Base-by-base conservation (phyloP, 2,888 invertebrate species). In the Dorcus hopei region DNA sequence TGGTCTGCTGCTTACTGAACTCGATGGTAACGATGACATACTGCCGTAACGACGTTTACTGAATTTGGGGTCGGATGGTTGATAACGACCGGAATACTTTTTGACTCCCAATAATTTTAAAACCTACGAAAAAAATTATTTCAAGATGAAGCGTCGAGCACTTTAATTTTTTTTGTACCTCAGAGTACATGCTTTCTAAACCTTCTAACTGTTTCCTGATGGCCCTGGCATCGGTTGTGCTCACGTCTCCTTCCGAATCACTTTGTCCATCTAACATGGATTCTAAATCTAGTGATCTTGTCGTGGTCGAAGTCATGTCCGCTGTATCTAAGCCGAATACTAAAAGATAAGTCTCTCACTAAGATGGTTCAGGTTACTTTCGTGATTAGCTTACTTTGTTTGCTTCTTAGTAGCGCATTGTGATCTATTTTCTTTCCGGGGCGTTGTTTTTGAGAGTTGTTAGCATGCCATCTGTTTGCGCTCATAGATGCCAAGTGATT, bases 121-220 rank as follows among this genome's bases (percentile, higher is more conserved):
- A 11, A 85, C 84, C 84, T 85, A 62, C 23, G 59, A 62, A 61
- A 62, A 54, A n/a, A 43, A 38, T 19, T 19, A 19, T 19, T 19
- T 19, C 3, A 52, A 38, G 9, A 42, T 9, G 9, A 51, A 23
- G 9, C 6, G 3, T 38, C 14, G 14, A 38, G 14, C 3, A 42
- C 59, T 59, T 43, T 52, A 23, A 51, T 59, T 9, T 40, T n/a
- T 33, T 38, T 51, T 38, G 68, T 70, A 91, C 93, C 80, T 93
- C 92, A 0, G 89, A 89, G 73, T 93, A 93, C 93, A 93, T 93
- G 67, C 85, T 88, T 81, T 93, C 93, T 3, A 93, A 80, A 0
- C 92, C 91, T 71, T 92, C 87, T 39, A 93, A 80, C 73, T 93
- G 93, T 61, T 90, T 85, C 23, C 91, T 81, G 63, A 93, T 91